These are phyloP conservation scores for Dromococcyx pavoninus DNA, from an alignment of 2,797 vertebrate species.

Conservation along the genomic window DNA sequence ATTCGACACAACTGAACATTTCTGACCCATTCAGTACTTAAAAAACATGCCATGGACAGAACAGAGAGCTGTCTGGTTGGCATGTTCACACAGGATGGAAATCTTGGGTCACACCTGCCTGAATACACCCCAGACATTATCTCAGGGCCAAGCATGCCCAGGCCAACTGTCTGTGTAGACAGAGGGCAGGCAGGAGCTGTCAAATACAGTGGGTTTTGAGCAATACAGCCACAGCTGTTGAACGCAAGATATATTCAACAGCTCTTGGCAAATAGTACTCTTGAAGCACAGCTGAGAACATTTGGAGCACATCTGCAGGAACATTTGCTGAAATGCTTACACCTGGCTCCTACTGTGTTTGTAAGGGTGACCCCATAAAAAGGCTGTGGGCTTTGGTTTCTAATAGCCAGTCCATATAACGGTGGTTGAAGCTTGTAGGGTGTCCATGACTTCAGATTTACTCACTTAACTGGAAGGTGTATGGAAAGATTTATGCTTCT, in stretches of 20 bases:
- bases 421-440: neutral
- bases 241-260: conserved; percentile 20
- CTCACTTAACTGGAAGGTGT: neutral
- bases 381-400: neutral
- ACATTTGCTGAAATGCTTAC: conserved; percentile 46
- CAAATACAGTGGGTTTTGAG: neutral
- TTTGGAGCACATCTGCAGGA: conserved; percentile 57
- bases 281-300: conserved; percentile 61
- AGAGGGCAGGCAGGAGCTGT: conserved; percentile 14
- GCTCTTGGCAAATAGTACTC: conserved; percentile 28
- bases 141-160: neutral
- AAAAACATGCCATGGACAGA: neutral
- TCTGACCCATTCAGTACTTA: neutral
- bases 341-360: conserved; percentile 48
- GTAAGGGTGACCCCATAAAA: conserved; percentile 12
- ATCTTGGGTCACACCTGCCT: neutral
- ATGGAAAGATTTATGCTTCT: neutral
- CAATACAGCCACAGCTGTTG: conserved; percentile 12
- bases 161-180: conserved; percentile 1
- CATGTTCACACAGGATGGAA: neutral
- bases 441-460: neutral
- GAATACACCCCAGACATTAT: neutral
- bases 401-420: neutral
- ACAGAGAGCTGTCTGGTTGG: neutral
- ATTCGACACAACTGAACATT: neutral